Base-by-base conservation (phyloP, 2,113 vertebrate species). In the Zonotrichia leucophrys region DNA sequence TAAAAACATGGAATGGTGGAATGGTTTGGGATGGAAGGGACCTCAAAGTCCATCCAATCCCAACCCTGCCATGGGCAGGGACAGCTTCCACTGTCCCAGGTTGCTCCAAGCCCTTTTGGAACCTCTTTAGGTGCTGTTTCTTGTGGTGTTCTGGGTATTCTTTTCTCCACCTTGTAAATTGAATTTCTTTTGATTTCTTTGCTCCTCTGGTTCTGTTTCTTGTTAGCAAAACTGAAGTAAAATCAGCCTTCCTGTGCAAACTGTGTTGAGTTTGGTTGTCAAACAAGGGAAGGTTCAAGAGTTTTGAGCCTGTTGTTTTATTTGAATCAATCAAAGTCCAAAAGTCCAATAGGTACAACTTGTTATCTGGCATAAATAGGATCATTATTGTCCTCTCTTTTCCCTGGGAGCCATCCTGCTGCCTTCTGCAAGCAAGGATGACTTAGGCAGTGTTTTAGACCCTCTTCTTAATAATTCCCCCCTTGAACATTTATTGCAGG, bases 61-160 rank as follows among this genome's bases (percentile, higher is more conserved):
- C 14, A 25, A 12, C 3, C 19, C 24, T 42, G 31, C 42, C 25
- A 7, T 42, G 35, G 5, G 14, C 14, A 64, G 31, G 21, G n/a
- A 27, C 39, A n/a, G 0, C 5, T 75, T 3, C 39, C 24, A 12
- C 11, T 4, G 0, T 8, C 17, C n/a, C 62, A 47, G 30, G 5
- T 0, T 47, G 7, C 14, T 68, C 62, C 44, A 81, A 37, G 3
- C 13, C 5, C 47, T 44, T 56, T 22, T 56, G 42, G 25, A 56
- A 3, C 10, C 9, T 47, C 25, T 83, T 28, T 37, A 28, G 27
- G 35, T 63, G 2, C 3, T 42, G 1, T 63, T 87, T 59, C 16
- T 64, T 46, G 6, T 20, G 28, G 49, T 25, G 15, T 46, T 85
- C 60, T 50, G 53, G 18, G 10, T 76, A 14, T 24, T 83, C 93